These are phyloP conservation scores for Brachionus calyciflorus DNA, from an alignment of 1,140 invertebrate species.

Conservation along the genomic window DNA sequence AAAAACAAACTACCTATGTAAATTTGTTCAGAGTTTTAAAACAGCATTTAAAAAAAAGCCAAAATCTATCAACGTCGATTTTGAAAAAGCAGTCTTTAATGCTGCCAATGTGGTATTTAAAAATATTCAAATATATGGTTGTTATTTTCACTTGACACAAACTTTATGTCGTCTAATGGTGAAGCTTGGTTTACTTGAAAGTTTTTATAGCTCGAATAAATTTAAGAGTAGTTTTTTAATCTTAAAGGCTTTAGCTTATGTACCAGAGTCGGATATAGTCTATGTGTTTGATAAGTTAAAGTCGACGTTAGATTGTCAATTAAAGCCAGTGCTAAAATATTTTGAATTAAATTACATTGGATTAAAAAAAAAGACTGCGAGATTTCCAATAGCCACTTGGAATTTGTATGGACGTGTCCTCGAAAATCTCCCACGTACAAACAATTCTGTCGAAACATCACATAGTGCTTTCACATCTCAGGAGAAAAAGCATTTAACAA, in stretches of 20 bases:
- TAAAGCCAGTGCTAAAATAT: background rate
- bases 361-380: background rate
- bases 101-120: background rate
- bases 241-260: background rate
- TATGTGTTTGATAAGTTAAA: background rate
- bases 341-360: background rate
- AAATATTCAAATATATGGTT: background rate
- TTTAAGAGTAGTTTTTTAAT: background rate
- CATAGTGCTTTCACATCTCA: background rate
- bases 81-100: constrained; percentile 16
- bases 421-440: background rate
- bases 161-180: background rate
- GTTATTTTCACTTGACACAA: too few species aligned
- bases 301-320: background rate
- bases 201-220: background rate
- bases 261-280: background rate
- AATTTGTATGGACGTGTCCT: background rate
- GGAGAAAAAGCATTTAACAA: background rate
- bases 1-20: too few species aligned
- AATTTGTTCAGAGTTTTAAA: too few species aligned
- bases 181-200: background rate
- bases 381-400: background rate
- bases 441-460: too few species aligned
- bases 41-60: background rate
- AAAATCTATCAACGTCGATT: background rate